phyloP scores from a whole-genome alignment of 2,113 vertebrate species.

The Leptodactylus fuscus region DNA sequence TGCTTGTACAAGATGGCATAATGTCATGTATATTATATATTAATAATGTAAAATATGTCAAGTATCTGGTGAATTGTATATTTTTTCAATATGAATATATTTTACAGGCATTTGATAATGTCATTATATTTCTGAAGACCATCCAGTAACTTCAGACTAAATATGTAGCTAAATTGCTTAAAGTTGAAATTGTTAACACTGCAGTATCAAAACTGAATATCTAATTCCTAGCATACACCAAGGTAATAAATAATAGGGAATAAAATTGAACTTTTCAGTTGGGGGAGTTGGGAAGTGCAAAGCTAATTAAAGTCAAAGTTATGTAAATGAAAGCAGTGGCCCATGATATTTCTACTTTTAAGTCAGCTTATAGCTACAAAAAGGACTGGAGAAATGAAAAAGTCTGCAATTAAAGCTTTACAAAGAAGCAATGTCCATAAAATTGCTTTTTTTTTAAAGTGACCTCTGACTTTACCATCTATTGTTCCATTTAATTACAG shows the following conservation, averaged over 20 bases:
- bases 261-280: conserved; percentile 22
- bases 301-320: conserved; percentile 42
- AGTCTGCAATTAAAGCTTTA: conserved; percentile 5
- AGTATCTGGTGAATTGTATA: not conserved
- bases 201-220: conserved; percentile 23
- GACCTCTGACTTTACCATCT: conserved; percentile 13
- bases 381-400: not conserved
- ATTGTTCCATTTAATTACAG: not conserved
- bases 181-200: not conserved
- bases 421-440: not conserved
- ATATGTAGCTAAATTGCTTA: not conserved
- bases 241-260: not conserved
- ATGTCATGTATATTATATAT: not conserved
- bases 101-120: not conserved
- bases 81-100: not conserved
- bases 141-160: not conserved
- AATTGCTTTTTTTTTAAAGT: conserved; percentile 10
- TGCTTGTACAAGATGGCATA: not conserved
- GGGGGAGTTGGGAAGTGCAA: conserved; percentile 5
- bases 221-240: conserved; percentile 3
- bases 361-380: conserved; percentile 15
- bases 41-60: not conserved
- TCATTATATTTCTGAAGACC: conserved; percentile 10
- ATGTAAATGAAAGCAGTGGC: conserved; percentile 17
- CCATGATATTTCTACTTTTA: conserved; percentile 2